Percentiles rank a stretch among this genome's conserved stretches.
phyloP scores from a whole-genome alignment of 92 coral and sea anemone genomes.

The Porites divaricata region DNA sequence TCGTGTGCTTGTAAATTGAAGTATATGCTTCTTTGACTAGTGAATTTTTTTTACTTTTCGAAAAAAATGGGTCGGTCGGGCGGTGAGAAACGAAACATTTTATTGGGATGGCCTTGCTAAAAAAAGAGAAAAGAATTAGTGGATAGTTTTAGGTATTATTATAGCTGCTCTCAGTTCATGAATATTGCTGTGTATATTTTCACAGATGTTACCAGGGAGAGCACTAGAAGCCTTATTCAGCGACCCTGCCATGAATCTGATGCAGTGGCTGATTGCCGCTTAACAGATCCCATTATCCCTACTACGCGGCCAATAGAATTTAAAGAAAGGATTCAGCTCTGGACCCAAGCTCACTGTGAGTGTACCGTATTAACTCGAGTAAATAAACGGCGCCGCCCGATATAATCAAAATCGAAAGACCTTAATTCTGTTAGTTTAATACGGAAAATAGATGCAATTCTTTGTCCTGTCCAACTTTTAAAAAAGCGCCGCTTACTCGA shows the following conservation, averaged over 20 bases:
- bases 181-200: neutral
- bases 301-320: conserved; percentile 67
- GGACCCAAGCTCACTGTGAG: conserved; percentile 93
- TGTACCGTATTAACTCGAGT: neutral
- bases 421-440: too few relatives aligned
- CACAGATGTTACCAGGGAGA: conserved; percentile 76
- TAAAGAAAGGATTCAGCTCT: conserved; percentile 73
- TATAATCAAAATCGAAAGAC: neutral
- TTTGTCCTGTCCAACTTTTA: too few relatives aligned
- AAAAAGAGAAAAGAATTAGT: too few relatives aligned
- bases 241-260: conserved; percentile 97
- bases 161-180: neutral
- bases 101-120: too few relatives aligned
- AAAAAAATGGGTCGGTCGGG: too few relatives aligned
- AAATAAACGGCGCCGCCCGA: neutral
- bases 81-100: too few relatives aligned
- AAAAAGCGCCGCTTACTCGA: too few relatives aligned
- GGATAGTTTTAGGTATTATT: neutral
- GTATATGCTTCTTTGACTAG: too few relatives aligned
- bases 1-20: too few relatives aligned
- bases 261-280: conserved; percentile 81
- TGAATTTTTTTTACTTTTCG: too few relatives aligned
- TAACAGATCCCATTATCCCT: conserved; percentile 79
- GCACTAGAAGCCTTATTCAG: conserved; percentile 67
- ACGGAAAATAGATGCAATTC: too few relatives aligned